phyloP scores from a whole-genome alignment of 1,140 invertebrate genomes.

The Leptopilina clavipes region DNA sequence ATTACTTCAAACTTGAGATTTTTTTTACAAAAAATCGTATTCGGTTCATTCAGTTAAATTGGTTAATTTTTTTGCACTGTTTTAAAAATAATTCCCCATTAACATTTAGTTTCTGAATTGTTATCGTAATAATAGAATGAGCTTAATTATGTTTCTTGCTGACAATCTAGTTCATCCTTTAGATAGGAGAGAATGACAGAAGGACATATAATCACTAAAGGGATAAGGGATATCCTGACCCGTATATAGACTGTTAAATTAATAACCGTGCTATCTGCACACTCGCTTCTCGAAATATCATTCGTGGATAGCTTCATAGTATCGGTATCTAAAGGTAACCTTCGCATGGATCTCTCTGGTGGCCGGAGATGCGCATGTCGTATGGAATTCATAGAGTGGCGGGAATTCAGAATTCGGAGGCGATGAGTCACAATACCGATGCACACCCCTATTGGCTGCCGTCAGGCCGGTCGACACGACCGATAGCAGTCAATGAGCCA shows the following conservation, averaged over 20 bases:
- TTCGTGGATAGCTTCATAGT: slow-evolving; percentile 1
- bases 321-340: background rate
- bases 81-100: no score
- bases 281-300: slow-evolving; percentile 10
- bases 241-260: slow-evolving; percentile 14
- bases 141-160: slow-evolving; percentile 25
- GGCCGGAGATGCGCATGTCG: slow-evolving; percentile 36
- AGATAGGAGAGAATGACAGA: background rate
- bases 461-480: slow-evolving; percentile 61
- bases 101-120: no score
- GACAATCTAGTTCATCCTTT: background rate
- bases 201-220: slow-evolving; percentile 10
- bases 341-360: slow-evolving; percentile 16
- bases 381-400: slow-evolving; percentile 51
- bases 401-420: slow-evolving; percentile 52
- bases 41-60: no score
- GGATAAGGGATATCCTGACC: slow-evolving; percentile 15
- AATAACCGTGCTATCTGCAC: slow-evolving; percentile 5
- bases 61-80: no score
- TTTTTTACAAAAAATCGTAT: no score
- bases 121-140: background rate
- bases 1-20: no score
- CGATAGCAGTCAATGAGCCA: slow-evolving; percentile 67
- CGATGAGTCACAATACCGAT: slow-evolving; percentile 64
- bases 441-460: slow-evolving; percentile 62